Evolutionary conservation across 1,140 invertebrate species (phyloP).

Genomic region (Aphaenogaster rudis): DNA sequence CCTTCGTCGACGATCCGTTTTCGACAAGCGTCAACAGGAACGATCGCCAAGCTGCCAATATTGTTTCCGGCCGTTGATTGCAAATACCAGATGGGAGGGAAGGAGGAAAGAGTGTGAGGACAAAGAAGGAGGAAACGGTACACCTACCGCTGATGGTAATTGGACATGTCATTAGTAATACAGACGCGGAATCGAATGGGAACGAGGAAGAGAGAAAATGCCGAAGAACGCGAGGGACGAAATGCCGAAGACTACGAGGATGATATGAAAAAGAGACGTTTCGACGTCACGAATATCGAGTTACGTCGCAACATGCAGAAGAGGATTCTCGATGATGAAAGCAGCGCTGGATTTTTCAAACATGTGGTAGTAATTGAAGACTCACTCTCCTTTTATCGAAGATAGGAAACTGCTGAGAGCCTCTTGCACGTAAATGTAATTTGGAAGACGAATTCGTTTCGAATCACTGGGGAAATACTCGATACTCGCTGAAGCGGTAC

Average conservation of each 20-base stretch:
- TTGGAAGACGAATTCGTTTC: slow-evolving; percentile 6
- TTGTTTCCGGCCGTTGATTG: slow-evolving; percentile 81
- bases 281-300: slow-evolving; percentile 60
- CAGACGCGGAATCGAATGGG: slow-evolving; percentile 59
- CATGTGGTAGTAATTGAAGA: slow-evolving; percentile 15
- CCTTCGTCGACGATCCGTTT: slow-evolving; percentile 9
- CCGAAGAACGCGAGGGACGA: neutral
- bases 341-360: slow-evolving; percentile 16
- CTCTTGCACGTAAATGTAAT: slow-evolving; percentile 29
- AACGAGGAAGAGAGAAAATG: slow-evolving; percentile 32
- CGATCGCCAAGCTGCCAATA: slow-evolving; percentile 66
- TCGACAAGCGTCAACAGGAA: slow-evolving; percentile 24
- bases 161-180: slow-evolving; percentile 77
- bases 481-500: neutral
- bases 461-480: slow-evolving; percentile 18
- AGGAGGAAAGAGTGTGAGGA: slow-evolving; percentile 4
- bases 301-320: slow-evolving; percentile 26
- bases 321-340: slow-evolving; percentile 42
- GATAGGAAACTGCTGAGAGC: neutral
- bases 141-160: slow-evolving; percentile 70
- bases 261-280: slow-evolving; percentile 50
- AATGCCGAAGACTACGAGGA: neutral
- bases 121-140: neutral
- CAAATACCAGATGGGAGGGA: slow-evolving; percentile 65
- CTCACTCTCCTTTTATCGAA: neutral